These are phyloP conservation scores for Malurus alboscapulatus DNA, from an alignment of 2,113 vertebrate species.

Conservation along the genomic window DNA sequence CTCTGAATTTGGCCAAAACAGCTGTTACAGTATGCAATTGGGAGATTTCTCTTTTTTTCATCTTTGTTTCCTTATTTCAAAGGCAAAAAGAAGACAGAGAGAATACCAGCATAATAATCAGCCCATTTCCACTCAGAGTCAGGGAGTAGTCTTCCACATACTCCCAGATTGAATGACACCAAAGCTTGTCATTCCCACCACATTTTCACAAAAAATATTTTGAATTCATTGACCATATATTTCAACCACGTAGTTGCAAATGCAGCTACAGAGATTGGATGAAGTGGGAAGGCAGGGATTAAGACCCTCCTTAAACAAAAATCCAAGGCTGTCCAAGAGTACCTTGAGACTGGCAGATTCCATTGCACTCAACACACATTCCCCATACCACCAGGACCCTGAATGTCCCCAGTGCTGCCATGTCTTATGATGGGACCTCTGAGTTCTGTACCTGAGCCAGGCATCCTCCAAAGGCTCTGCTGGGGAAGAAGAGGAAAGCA, in stretches of 20 bases:
- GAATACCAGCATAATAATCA: not conserved
- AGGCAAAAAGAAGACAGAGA: not conserved
- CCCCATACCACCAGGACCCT: not conserved
- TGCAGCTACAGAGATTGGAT: not conserved
- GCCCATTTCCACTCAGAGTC: not conserved
- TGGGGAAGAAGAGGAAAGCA: not conserved
- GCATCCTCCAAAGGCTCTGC: not conserved
- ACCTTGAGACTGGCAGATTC: not conserved
- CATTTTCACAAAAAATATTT: not conserved
- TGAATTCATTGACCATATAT: not conserved
- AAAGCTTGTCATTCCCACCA: not conserved
- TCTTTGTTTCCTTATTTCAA: not conserved
- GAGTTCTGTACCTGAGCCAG: not conserved
- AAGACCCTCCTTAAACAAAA: not conserved
- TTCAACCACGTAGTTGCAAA: not conserved
- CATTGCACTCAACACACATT: not conserved
- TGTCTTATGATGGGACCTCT: not conserved
- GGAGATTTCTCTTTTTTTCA: not conserved
- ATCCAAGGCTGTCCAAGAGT: not conserved
- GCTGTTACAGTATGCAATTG: accelerated
- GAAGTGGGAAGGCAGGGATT: not conserved
- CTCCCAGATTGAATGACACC: not conserved
- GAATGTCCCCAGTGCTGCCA: not conserved
- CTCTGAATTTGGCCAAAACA: not conserved
- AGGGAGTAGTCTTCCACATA: not conserved